A percentile compares a stretch with the other conserved stretches of the same genome.
phyloP scores from a whole-genome alignment of 2,888 invertebrate genomes.

The Scaptomyza caliginosa region DNA sequence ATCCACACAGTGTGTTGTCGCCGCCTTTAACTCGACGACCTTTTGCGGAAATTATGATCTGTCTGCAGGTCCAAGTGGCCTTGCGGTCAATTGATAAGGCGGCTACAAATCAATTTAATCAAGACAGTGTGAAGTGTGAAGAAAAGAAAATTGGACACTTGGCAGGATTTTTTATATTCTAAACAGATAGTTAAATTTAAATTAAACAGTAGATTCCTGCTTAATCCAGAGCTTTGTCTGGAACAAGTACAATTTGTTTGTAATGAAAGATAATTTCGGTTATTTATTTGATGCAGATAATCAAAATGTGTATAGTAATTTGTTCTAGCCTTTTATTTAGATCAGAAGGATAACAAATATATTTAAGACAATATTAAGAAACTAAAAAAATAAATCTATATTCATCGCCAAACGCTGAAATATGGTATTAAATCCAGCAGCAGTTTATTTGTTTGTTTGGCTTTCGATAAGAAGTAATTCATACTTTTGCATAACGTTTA shows the following conservation, averaged over 20 bases:
- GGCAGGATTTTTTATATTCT: background rate
- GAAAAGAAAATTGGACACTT: background rate
- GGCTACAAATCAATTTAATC: constrained; percentile 45
- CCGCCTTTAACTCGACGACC: constrained; percentile 30
- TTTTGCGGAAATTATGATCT: constrained; percentile 74
- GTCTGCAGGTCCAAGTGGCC: constrained; percentile 28
- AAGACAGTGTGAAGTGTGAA: constrained; percentile 13
- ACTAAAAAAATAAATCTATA: background rate
- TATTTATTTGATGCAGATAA: background rate
- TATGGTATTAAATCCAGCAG: background rate
- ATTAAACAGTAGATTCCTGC: background rate
- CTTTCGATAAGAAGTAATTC: background rate
- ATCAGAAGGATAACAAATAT: background rate
- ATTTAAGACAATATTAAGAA: background rate
- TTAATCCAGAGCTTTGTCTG: no score
- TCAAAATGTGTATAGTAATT: background rate
- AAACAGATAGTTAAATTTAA: background rate
- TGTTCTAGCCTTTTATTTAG: background rate
- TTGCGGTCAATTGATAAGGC: constrained; percentile 29
- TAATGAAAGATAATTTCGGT: background rate
- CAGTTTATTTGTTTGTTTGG: background rate
- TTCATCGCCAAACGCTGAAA: background rate
- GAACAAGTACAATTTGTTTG: no score
- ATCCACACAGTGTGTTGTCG: constrained; percentile 16
- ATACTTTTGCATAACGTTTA: background rate